Base-by-base conservation (phyloP, 2,797 vertebrate species). In the Channallabes apus region DNA sequence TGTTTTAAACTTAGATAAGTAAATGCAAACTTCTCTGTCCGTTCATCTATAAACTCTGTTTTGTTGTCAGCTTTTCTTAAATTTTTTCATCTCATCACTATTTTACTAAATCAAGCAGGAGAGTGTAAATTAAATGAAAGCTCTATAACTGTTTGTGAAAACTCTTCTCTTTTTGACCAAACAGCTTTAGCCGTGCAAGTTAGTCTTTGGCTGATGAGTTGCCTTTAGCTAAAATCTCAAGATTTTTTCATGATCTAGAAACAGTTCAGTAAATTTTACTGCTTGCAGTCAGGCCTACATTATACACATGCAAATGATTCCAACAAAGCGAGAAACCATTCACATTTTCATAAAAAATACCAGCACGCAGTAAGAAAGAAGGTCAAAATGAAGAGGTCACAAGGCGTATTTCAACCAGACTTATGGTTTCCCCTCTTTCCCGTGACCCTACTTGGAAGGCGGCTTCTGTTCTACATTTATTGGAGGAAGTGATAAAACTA, bases 401-500 rank as follows among this genome's bases (percentile, higher is more conserved):
- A 35, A 22, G 75, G 27, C 18, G 32, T 77, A 22, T 22, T 24
- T 41, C 32, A 38, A 41, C 61, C 38, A 65, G 61, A 80, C 38
- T 65, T 80, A 80, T 80, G n/a, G n/a, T 71, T 82, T 78, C 80
- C 73, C 29, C 73, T 72, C 27, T 64, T 72, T 79, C 41, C 27
- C 14, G 20, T 78, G 29, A 80, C 76, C 82, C 68, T 68, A n/a
- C 41, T 67, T 68, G 68, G 67, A 59, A 59, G 80, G 32, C 2
- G 75, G 82, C 85, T 80, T 78, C 85, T 82, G 64, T 69, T 83
- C 56, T 80, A 62, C 73, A 72, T 83, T 78, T 68, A 67, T 62
- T 80, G 32, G 7, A 58, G 35, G 46, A 86, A 80, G 82, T 77
- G 59, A 86, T 84, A 80, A 83, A 86, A 80, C 77, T 32, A 80